Evolutionary conservation across 2,888 invertebrate genomes (phyloP), one percentile per base, ranked within the genome.

Genomic region (Bellardia pandia): DNA sequence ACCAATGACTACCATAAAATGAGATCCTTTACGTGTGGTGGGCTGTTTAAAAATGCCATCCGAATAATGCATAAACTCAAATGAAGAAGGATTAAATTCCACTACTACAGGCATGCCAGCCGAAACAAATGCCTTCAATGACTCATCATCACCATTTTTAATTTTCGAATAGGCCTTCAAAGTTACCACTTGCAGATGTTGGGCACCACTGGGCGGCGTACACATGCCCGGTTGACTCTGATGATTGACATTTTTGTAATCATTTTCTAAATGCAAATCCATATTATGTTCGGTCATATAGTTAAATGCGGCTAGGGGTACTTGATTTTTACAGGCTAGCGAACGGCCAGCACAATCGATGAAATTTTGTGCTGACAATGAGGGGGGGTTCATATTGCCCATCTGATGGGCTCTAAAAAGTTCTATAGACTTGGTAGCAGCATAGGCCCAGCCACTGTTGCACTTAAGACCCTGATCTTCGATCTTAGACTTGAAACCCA

Each of bases 311-410:
- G 96, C 94, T 94, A 97, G 97, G 91, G 95, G 95, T 51, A 95
- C 92, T 87, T 98, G 98, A 0, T 86, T 91, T 40, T 96, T 95
- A 94, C 98, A 98, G 58, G 96, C 95, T 0, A 68, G 88, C 3
- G 88, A 82, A 33, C 88, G 79, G 6, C 91, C 91, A 13, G 92
- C 91, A 92, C 98, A 98, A 94, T 98, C 98, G 79, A 98, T 95
- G 83, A 98, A 94, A 93, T 98, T 97, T 94, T 98, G 98, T 93
- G 98, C 98, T 86, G 98, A 98, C 30, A 98, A 95, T 4, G 88
- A n/a, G 1, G 23, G 56, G 0, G 91, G 89, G 5, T 42, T 51
- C 2, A 68, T 30, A 13, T 7, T 16, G 1, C 79, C 89, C 0
- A 42, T 11, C 14, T 72, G 69, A 3, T 72, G 13, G 3, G 86